Base-by-base conservation (phyloP, 2,888 invertebrate species). In the Chirona hameri region DNA sequence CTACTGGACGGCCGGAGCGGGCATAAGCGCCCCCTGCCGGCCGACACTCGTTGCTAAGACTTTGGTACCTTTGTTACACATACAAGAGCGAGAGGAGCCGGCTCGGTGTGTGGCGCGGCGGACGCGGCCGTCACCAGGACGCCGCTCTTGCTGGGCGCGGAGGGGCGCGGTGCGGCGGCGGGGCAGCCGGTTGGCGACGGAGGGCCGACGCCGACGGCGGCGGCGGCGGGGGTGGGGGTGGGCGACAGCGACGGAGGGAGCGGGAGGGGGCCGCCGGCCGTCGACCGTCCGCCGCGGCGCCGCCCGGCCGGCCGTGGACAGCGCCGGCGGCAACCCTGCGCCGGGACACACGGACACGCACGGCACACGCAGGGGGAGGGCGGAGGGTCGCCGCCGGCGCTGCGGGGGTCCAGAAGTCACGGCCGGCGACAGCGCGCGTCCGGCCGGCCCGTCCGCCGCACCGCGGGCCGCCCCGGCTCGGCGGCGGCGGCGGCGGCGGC, bases 21-120 rank as follows among this genome's bases (percentile, higher is more conserved):
- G 0, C 27, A 21, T 7, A 3, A 3, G 27, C 69, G 69, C 14
- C 29, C 29, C 10, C 69, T 9, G 29, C 76, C 39, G 14, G 29
- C 76, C 3, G 27, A 39, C 39, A 76, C 76, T 76, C 76, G 76
- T 76, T 76, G 76, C 76, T 76, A 76, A 76, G 76, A 76, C 76
- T 76, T 76, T 76, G 76, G 76, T 76, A 76, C 76, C 27, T 39
- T 76, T 39, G 76, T 76, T 76, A 39, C 76, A 76, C 76, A 39
- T 31, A 39, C 24, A 76, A 21, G 31, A 76, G 76, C 39, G 18
- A 21, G 39, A 39, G 27, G 5, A 12, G 14, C 14, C 72, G 72
- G 24, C 14, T 2, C 29, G 14, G 29, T n/a, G n/a, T n/a, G 9
- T 15, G 29, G 27, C 29, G 69, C 69, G 27, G 31, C 27, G 21